phyloP scores from a whole-genome alignment of 2,113 vertebrate genomes.

The Orthochromis indermauri region DNA sequence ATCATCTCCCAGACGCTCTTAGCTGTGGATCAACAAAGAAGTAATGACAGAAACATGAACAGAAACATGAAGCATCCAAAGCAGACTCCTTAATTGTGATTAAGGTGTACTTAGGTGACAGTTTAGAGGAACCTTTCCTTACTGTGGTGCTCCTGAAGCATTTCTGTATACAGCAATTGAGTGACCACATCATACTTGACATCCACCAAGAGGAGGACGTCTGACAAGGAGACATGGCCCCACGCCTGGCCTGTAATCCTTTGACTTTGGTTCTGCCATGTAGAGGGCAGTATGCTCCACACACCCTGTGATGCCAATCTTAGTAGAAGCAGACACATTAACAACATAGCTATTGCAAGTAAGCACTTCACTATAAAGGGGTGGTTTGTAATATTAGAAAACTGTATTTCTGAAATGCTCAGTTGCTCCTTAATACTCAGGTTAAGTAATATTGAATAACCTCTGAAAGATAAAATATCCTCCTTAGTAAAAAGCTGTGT shows the following conservation, averaged over 20 bases:
- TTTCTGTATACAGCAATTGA: constrained; percentile 62
- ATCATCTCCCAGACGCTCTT: constrained; percentile 52
- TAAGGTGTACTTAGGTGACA: not conserved
- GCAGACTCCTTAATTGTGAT: not conserved
- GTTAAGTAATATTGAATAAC: not conserved
- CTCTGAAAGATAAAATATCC: not conserved
- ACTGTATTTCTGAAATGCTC: not conserved
- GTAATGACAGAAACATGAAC: not conserved
- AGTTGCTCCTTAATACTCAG: not conserved
- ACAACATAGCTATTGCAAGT: not conserved
- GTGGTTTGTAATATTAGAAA: not conserved
- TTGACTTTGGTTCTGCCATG: not conserved
- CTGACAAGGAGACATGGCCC: constrained; percentile 36
- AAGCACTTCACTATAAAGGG: not conserved
- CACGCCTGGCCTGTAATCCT: constrained; percentile 18
- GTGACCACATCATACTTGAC: constrained; percentile 67
- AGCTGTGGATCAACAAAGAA: constrained; percentile 32
- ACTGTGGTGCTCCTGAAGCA: constrained; percentile 66
- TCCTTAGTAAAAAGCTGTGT: not conserved
- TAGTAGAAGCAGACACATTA: not conserved
- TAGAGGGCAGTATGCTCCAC: constrained; percentile 30
- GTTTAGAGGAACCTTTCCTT: not conserved
- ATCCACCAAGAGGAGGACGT: constrained; percentile 58
- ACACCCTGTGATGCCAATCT: constrained; percentile 58
- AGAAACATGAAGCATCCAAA: not conserved